Base-by-base conservation (phyloP, 2,888 invertebrate species). In the Therioaphis trifolii region DNA sequence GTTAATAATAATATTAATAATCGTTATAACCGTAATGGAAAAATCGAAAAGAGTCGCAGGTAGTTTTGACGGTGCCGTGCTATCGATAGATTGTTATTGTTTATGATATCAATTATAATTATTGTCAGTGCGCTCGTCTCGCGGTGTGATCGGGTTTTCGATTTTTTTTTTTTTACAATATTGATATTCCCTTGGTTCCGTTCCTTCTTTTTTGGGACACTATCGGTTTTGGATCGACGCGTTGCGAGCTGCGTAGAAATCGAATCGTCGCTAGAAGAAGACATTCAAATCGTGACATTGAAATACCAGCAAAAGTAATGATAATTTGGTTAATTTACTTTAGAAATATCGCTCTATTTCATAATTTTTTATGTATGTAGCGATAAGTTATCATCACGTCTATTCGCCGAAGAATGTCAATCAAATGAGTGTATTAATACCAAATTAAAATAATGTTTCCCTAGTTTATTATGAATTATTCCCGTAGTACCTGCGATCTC, bases 81-180 rank as follows among this genome's bases (percentile, higher is more conserved):
- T 58, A 43, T 75, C 58, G 75, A 40, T 58, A 40, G 24, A 74
- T 74, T 75, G 40, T 75, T n/a, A n/a, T n/a, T 75, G 75, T 75
- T 75, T 35, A 24, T 61, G 75, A 75, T 40, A 75, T 75, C 75
- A 24, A 75, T 40, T 21, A 46, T 14, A 24, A 29, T 46, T 43
- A 63, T 29, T 35, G 18, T 7, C 3, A 35, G 71, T 71, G 43
- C 74, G 24, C 7, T 52, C n/a, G 58, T 21, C n/a, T 35, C 15
- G 35, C 29, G 52, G 24, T 55, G 52, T 3, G 35, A 21, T 40
- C 11, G 14, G n/a, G 52, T 35, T 35, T 29, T 66, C 21, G 15
- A 21, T n/a, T 66, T 40, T 2, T 68, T 40, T 27, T 18, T 21
- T 11, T 35, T 63, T 29, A 9, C 52, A 5, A 4, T 52, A 3